phyloP scores from a whole-genome alignment of 2,888 invertebrate species.

The Euspilapteryx auroguttella region DNA sequence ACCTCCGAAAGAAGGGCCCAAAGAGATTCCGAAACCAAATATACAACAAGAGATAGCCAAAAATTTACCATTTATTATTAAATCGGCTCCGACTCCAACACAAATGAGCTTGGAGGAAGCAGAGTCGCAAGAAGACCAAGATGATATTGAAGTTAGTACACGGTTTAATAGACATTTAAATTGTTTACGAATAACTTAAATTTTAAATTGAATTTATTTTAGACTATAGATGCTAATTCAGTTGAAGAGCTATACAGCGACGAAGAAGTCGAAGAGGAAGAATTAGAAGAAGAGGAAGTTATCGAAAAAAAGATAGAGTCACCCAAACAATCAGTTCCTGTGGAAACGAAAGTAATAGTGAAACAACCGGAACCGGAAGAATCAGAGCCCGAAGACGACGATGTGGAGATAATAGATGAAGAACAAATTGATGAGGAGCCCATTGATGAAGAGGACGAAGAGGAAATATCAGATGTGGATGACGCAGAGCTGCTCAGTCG shows the following conservation, averaged over 20 bases:
- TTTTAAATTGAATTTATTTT: no score
- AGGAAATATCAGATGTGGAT: slow-evolving; percentile 66
- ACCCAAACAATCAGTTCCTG: slow-evolving; percentile 15
- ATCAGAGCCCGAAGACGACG: slow-evolving; percentile 20
- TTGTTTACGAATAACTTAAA: no score
- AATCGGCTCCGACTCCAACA: slow-evolving; percentile 16
- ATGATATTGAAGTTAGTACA: slow-evolving; percentile 10
- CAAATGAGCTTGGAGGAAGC: slow-evolving; percentile 18
- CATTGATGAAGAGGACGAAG: slow-evolving; percentile 49
- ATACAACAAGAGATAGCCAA: no score
- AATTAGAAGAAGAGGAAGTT: slow-evolving; percentile 29
- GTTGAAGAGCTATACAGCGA: slow-evolving; percentile 38
- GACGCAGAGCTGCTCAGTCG: slow-evolving; percentile 70
- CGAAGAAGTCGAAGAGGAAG: slow-evolving; percentile 26
- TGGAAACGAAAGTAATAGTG: slow-evolving; percentile 10
- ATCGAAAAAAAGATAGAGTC: slow-evolving; percentile 24
- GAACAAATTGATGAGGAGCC: slow-evolving; percentile 52
- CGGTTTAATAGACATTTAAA: neutral
- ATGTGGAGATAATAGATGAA: slow-evolving; percentile 47
- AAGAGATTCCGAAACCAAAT: no score
- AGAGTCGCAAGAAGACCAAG: slow-evolving; percentile 16
- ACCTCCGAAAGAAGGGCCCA: no score
- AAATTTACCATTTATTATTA: slow-evolving; percentile 12
- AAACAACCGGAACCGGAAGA: slow-evolving; percentile 14
- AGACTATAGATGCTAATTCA: no score